Percentiles rank a stretch among this genome's conserved stretches.
These are phyloP conservation scores for Ornithoptera priamus DNA, from an alignment of 2,888 invertebrate genomes.

Conservation along the genomic window DNA sequence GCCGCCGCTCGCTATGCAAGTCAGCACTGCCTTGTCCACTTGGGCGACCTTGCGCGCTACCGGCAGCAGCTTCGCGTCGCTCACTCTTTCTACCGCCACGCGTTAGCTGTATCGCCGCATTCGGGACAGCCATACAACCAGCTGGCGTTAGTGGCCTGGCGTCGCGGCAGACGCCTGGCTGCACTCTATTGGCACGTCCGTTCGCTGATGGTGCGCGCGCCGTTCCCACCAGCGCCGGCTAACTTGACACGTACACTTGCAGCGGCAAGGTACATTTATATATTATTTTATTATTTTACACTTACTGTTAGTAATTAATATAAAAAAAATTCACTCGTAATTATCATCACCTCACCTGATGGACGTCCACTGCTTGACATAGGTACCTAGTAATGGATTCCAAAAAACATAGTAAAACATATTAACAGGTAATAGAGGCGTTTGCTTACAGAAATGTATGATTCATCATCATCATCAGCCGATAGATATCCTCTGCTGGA, in stretches of 20 bases:
- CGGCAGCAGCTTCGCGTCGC: constrained; percentile 89
- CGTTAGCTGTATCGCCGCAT: constrained; percentile 85
- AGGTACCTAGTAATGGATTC: no score
- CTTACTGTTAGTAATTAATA: no score
- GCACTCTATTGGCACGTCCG: constrained; percentile 93
- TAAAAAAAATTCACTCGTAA: no score
- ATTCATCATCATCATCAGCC: no score
- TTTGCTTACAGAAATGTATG: no score
- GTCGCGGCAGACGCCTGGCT: constrained; percentile 88
- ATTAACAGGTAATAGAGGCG: no score
- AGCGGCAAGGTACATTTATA: constrained; percentile 51
- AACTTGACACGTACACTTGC: constrained; percentile 88
- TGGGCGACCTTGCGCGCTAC: constrained; percentile 93
- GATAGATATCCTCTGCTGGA: no score
- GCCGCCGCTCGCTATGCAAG: constrained; percentile 89
- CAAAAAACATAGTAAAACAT: no score
- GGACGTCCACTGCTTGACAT: no score
- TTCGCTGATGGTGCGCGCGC: constrained; percentile 90
- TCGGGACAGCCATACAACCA: constrained; percentile 95
- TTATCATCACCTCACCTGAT: no score
- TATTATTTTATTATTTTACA: not conserved
- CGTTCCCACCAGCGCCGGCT: constrained; percentile 90
- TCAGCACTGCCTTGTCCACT: constrained; percentile 93
- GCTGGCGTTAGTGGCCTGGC: constrained; percentile 89
- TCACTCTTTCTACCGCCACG: constrained; percentile 91